Base-by-base conservation (phyloP, 2,888 invertebrate species). In the Campaea margaritaria region DNA sequence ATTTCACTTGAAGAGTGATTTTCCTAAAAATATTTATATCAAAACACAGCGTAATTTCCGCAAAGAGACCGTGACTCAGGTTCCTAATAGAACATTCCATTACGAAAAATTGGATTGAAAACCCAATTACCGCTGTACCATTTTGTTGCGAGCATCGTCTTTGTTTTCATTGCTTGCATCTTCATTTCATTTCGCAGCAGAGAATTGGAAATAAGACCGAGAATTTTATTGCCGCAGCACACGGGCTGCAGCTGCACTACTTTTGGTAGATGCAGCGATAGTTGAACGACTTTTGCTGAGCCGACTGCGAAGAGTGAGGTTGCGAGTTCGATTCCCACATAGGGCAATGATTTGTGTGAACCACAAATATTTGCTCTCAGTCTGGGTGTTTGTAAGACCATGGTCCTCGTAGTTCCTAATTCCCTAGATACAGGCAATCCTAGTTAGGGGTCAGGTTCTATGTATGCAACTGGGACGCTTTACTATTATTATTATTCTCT, bases 121-220 rank as follows among this genome's bases (percentile, higher is more conserved):
- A 62, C 59, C 44, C 44, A 67, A 64, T 67, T 67, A 64, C 64
- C 59, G 58, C 53, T 58, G 51, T 58, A 48, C 38, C 55, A 50
- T 60, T 55, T 50, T n/a, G n/a, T n/a, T n/a, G n/a, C n/a, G 12
- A 55, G 44, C 42, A 52, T 34, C 53, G 55, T 57, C 55, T 64
- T 43, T 50, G 53, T 56, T 55, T 52, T 58, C 56, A 58, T 58
- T 61, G 60, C 62, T 57, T 67, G 64, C 64, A 64, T 60, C 62
- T 64, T 62, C 41, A 64, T 67, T 67, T 58, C 58, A 56, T 58
- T 55, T 16, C 49, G 3, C 53, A 41, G 49, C 52, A 54, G 62
- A 55, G 55, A 60, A 42, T 64, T 58, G 31, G 58, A 47, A 67
- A 62, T 62, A 50, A 58, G 45, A 46, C 45, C 13, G 45, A 21